Evolutionary conservation across 2,888 invertebrate species (phyloP).

Genomic region (Gisinianus flammeolus): DNA sequence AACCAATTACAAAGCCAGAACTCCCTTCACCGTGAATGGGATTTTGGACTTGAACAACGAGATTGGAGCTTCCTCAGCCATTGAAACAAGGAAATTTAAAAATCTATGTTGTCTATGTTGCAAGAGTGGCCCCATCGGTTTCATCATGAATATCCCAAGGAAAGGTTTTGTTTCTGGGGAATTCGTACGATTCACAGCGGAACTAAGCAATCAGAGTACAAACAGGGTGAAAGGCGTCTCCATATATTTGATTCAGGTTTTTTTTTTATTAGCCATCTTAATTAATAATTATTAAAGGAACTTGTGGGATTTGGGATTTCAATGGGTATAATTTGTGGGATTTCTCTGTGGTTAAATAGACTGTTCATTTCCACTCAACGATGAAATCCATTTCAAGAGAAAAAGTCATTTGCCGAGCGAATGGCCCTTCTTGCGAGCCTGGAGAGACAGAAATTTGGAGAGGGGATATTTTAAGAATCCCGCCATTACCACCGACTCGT

Average conservation of each 20-base stretch:
- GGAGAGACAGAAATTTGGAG: constrained; percentile 69
- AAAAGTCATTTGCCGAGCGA: constrained; percentile 4
- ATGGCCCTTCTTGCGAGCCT: constrained; percentile 42
- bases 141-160: constrained; percentile 29
- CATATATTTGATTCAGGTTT: constrained; percentile 29
- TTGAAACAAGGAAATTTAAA: constrained; percentile 74
- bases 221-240: constrained; percentile 14
- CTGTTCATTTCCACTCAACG: background rate
- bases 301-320: no score
- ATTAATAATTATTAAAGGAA: background rate
- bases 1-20: constrained; percentile 81
- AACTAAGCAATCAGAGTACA: constrained; percentile 34
- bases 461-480: constrained; percentile 69
- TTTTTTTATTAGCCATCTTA: background rate
- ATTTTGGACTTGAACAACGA: constrained; percentile 82
- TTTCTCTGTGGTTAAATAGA: background rate
- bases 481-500: constrained; percentile 78
- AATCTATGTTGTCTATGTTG: constrained; percentile 79
- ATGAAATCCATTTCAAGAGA: background rate
- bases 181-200: constrained; percentile 24
- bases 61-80: constrained; percentile 72
- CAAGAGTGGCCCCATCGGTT: constrained; percentile 38
- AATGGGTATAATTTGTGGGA: no score
- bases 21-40: constrained; percentile 80
- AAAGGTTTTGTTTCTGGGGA: constrained; percentile 40